Base-by-base conservation (phyloP, 92 coral and sea anemone species). In the Pocillopora meandrina region DNA sequence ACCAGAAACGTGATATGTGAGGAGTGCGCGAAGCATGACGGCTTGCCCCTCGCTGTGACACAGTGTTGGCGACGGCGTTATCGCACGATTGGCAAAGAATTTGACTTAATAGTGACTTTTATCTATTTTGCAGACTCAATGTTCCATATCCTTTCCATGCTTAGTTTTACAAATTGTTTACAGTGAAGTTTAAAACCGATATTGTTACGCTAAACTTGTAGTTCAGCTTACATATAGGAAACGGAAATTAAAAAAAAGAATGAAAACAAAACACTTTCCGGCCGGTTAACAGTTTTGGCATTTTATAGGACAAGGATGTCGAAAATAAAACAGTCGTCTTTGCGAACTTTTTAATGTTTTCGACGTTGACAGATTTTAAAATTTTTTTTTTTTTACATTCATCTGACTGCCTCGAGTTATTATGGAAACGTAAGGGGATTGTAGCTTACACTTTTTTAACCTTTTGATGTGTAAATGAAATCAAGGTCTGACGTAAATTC, bases 31-130 rank as follows among this genome's bases (percentile, higher is more conserved):
- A 56, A n/a, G 78, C 64, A 52, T 55, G 61, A 56, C 61, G 2
- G 60, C 62, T 18, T 69, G 56, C 76, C 64, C 67, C 76, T 56
- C 15, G 55, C 84, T 12, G 85, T 10, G 85, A 58, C 36, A 19
- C n/a, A 70, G 52, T 18, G 77, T 71, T 70, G 68, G 70, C 76
- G 69, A 56, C 14, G 59, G 85, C 61, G 47, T 58, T 81, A 71
- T 34, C 69, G 20, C 67, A 17, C 35, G 8, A 68, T 69, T 56
- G 15, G 18, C 13, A 70, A 80, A 57, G 23, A 67, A 56, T 56
- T 57, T 69, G 16, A n/a, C 63, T 49, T 31, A 80, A 55, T 66
- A 60, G 47, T 81, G 56, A 12, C 34, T 57, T 20, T 31, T 35
- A 68, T 17, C 36, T 34, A 7, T 65, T 36, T 35, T 23, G 55